phyloP scores from a whole-genome alignment of 1,140 invertebrate species.

The Plutomurus gul region DNA sequence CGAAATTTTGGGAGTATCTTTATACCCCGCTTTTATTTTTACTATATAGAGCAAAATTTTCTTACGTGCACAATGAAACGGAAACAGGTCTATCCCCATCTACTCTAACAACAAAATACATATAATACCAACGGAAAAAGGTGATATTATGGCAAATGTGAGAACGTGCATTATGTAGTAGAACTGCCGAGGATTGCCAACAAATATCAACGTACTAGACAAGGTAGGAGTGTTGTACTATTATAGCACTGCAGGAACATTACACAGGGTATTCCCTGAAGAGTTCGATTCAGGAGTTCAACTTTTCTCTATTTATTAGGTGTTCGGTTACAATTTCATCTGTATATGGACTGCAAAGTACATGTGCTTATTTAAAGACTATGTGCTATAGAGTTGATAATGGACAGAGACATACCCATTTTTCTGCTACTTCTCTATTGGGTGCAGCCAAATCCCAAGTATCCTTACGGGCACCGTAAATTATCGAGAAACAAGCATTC shows the following conservation, averaged over 20 bases:
- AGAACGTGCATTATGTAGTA: no score
- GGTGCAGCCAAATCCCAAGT: constrained; percentile 60
- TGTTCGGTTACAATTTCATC: neutral
- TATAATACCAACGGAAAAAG: no score
- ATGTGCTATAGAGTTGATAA: neutral
- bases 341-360: no score
- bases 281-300: constrained; percentile 11
- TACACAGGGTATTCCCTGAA: neutral
- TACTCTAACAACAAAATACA: no score
- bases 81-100: no score
- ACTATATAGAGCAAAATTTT: no score
- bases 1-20: no score
- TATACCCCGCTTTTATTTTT: no score
- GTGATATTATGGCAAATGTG: no score
- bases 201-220: no score
- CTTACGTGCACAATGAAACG: no score
- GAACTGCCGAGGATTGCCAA: no score
- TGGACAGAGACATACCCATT: constrained; percentile 58
- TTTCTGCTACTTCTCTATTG: constrained; percentile 57
- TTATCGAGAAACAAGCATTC: constrained; percentile 61
- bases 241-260: neutral
- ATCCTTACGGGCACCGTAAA: constrained; percentile 58
- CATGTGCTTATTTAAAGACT: neutral
- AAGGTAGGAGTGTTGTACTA: neutral
- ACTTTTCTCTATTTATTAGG: constrained; percentile 15